These are phyloP conservation scores for Salvelinus sp. DNA, from an alignment of 2,113 vertebrate genomes.

Conservation along the genomic window DNA sequence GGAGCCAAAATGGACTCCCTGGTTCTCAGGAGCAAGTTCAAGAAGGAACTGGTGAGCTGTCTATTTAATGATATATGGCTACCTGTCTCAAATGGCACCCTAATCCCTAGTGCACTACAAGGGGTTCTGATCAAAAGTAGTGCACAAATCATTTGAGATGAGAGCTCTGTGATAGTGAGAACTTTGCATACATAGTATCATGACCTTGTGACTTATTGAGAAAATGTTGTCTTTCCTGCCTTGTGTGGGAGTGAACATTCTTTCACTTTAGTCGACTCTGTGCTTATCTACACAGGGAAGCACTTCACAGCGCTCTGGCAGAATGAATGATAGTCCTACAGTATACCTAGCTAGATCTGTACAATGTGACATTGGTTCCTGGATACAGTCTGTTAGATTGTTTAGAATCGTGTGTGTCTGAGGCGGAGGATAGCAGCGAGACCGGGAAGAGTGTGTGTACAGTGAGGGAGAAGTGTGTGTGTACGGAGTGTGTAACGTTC, in stretches of 20 bases:
- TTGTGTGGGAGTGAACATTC: not conserved
- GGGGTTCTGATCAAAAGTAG: too few relatives aligned
- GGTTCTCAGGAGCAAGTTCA: constrained; percentile 51
- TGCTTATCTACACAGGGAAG: not conserved
- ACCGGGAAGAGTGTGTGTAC: not conserved
- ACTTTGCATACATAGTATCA: not conserved
- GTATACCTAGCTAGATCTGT: not conserved
- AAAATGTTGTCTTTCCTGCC: constrained; percentile 53
- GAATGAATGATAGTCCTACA: not conserved
- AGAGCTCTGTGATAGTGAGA: not conserved
- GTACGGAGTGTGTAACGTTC: not conserved
- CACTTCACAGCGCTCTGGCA: too few relatives aligned
- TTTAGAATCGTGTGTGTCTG: not conserved
- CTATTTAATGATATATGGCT: not conserved
- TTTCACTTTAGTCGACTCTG: not conserved
- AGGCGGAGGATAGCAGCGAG: constrained; percentile 15
- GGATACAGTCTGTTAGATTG: too few relatives aligned
- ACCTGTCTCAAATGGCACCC: too few relatives aligned
- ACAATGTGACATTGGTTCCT: too few relatives aligned
- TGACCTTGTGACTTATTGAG: not conserved
- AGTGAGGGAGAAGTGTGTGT: constrained; percentile 20
- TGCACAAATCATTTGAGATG: too few relatives aligned
- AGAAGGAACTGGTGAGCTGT: constrained; percentile 59
- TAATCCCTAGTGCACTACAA: not conserved
- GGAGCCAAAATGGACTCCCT: constrained; percentile 41